Base-by-base conservation (phyloP, 2,113 vertebrate species). In the Physeter macrocephalus region DNA sequence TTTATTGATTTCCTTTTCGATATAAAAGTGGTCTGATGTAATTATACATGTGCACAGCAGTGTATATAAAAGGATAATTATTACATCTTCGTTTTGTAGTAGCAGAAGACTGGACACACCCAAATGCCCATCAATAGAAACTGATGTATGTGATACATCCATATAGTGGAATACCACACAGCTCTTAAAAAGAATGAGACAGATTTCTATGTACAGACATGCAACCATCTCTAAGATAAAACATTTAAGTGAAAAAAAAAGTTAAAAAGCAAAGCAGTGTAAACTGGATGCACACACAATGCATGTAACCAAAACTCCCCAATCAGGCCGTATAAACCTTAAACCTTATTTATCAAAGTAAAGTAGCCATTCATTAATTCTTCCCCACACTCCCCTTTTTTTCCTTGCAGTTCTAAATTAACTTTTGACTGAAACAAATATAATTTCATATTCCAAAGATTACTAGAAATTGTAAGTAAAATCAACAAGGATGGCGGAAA, bases 391-490 rank as follows among this genome's bases (percentile, higher is more conserved):
- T 34, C 41, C 10, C 21, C 36, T 36, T 46, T 88, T 95, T 75
- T 94, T 72, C 57, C 49, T 86, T 86, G 9, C 52, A n/a, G 25
- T 94, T 97, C 74, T 92, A 67, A 86, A 2, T 52, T 85, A 82
- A 74, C 57, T 94, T 93, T 14, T 36, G 20, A 52, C 46, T 90
- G 9, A 90, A 81, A 81, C 69, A 86, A 72, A 12, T 83, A 80
- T 85, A 95, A 72, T 77, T 97, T 81, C 54, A 75, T 36, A 95
- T 82, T 61, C n/a, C 39, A 96, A 92, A 97, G 83, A n/a, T 69
- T 71, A 64, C 72, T 75, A 21, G 21, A 80, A 77, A 59, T 89
- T 80, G 1, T 78, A 86, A 94, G 61, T 91, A 92, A 94, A 96
- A 97, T 77, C 54, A 78, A 75, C 12, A 88, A 93, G 41, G 43